Evolutionary conservation across 2,113 vertebrate genomes (phyloP).

Genomic region (Dasyornis broadbenti): DNA sequence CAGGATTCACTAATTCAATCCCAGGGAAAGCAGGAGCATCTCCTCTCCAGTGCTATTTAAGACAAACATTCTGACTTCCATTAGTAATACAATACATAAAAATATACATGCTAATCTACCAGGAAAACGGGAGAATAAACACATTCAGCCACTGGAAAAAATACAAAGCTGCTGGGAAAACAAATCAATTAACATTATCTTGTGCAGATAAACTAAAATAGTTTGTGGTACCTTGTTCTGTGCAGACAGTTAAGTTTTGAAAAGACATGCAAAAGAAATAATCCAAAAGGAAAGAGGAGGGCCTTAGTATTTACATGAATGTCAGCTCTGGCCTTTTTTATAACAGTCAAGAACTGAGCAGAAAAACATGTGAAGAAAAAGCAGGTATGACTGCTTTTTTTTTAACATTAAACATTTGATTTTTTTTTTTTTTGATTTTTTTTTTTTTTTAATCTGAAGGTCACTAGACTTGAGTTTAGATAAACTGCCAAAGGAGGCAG

Average conservation of each 20-base stretch:
- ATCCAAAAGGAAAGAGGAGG: background rate
- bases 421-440: background rate
- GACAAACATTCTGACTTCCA: background rate
- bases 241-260: background rate
- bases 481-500: background rate
- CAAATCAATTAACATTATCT: background rate
- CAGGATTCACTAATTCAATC: background rate
- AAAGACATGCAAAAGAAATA: background rate
- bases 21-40: background rate
- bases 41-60: background rate
- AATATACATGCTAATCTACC: background rate
- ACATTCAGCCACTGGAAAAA: background rate
- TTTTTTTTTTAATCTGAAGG: background rate
- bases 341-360: background rate
- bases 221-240: background rate
- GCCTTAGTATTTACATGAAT: background rate
- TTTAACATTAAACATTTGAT: background rate
- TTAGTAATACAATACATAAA: background rate
- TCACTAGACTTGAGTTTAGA: constrained; percentile 3
- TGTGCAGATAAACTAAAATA: background rate
- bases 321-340: background rate
- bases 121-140: background rate
- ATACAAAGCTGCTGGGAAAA: background rate
- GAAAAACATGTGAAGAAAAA: background rate
- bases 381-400: background rate